Conservation (phyloP, 2,888 invertebrate species). For the Polia nebulosa region DNA sequence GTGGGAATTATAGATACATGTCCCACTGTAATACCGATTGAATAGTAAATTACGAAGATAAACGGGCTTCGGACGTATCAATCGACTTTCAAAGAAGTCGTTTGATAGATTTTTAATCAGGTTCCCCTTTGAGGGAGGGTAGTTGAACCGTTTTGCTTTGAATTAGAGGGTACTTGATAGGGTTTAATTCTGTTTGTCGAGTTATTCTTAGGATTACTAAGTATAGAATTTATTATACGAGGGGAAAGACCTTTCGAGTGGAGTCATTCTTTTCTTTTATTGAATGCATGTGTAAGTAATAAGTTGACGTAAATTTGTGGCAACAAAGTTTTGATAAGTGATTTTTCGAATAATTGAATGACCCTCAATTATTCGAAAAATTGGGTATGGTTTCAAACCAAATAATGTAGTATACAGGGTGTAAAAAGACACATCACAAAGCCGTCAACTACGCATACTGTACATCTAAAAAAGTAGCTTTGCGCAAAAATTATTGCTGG, state of each 20-base stretch:
- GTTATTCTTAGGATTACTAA: slow-evolving; percentile 44
- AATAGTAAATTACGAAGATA: slow-evolving; percentile 63
- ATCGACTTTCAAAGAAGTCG: slow-evolving; percentile 55
- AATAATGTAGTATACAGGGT: too few relatives aligned
- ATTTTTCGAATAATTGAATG: too few relatives aligned
- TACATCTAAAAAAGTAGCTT: too few relatives aligned
- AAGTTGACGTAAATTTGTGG: too few relatives aligned
- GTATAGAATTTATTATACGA: slow-evolving; percentile 7
- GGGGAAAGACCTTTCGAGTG: slow-evolving; percentile 17
- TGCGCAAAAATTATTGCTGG: too few relatives aligned
- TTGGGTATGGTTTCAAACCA: too few relatives aligned
- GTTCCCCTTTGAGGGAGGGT: slow-evolving; percentile 46
- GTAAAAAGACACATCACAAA: too few relatives aligned
- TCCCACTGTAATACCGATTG: slow-evolving; percentile 53
- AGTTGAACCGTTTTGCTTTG: slow-evolving; percentile 40
- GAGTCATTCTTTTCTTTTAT: background rate
- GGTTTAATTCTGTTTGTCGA: slow-evolving; percentile 45
- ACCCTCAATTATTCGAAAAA: too few relatives aligned
- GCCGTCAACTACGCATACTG: too few relatives aligned
- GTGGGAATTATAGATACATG: slow-evolving; percentile 56
- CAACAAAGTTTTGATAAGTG: too few relatives aligned
- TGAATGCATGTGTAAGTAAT: background rate
- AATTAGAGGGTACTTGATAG: slow-evolving; percentile 44
- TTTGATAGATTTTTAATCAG: slow-evolving; percentile 64
- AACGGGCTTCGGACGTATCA: slow-evolving; percentile 45